These are phyloP conservation scores for Troglohyphantes excavatus DNA, from an alignment of 2,888 invertebrate species.

Conservation along the genomic window DNA sequence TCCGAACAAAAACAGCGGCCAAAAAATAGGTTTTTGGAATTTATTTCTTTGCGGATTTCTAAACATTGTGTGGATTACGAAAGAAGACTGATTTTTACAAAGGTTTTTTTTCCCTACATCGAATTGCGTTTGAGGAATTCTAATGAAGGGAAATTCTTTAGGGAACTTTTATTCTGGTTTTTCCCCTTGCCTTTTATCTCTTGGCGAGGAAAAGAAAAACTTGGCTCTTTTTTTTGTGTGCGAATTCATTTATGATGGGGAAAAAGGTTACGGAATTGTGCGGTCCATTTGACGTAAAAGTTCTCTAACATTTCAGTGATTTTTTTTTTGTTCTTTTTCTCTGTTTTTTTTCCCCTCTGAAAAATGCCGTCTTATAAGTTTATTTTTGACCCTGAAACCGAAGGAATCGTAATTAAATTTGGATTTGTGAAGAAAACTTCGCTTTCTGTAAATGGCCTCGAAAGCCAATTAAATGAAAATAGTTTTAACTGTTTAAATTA, in stretches of 20 bases:
- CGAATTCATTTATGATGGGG: slow-evolving; percentile 60
- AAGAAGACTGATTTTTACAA: slow-evolving; percentile 68
- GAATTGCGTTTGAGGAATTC: slow-evolving; percentile 75
- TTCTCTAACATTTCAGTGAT: slow-evolving; percentile 25
- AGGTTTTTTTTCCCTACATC: slow-evolving; percentile 70
- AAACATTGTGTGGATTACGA: slow-evolving; percentile 38
- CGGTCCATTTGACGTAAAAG: slow-evolving; percentile 38
- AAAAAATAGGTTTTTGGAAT: slow-evolving; percentile 29
- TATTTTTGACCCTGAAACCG: too few relatives aligned
- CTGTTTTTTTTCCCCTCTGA: background rate
- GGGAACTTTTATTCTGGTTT: slow-evolving; percentile 48
- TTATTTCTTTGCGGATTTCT: slow-evolving; percentile 43
- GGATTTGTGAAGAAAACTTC: background rate
- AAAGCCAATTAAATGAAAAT: background rate
- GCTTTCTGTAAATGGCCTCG: background rate
- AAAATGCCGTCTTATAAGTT: background rate
- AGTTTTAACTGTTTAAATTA: too few relatives aligned
- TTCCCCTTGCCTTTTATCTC: slow-evolving; percentile 45
- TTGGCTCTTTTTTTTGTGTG: slow-evolving; percentile 31
- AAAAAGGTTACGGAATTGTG: slow-evolving; percentile 26
- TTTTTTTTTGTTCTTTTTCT: slow-evolving; percentile 1
- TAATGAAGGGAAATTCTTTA: slow-evolving; percentile 74
- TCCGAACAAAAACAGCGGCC: background rate
- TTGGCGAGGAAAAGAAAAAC: slow-evolving; percentile 31
- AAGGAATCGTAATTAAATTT: slow-evolving; percentile 11